Evolutionary conservation across 2,797 vertebrate genomes (phyloP), one percentile per base, ranked within the genome.

Genomic region (Cossypha polioptera): DNA sequence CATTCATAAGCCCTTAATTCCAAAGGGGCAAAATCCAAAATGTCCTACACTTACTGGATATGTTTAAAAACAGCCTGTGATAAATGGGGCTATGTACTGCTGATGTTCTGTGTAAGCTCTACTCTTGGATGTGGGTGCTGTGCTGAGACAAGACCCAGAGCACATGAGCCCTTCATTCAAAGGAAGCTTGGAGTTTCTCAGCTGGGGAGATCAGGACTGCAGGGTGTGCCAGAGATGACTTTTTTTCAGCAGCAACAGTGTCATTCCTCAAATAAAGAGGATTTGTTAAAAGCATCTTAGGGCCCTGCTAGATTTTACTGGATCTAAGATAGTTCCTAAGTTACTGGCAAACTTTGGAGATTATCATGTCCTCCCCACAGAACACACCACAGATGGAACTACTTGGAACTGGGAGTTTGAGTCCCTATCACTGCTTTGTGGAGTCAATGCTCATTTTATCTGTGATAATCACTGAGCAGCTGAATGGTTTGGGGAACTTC

Each of bases 401-500:
- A 51, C 89, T 96, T 96, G 94, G 95, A 96, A 96, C 91, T 94
- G 82, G 79, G 82, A 94, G 79, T 88, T 83, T 95, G 93, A 95
- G 93, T 94, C 88, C 73, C 87, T 90, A 80, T 91, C 82, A 40
- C 79, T 92, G 95, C 87, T 96, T 96, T 96, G 91, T 96, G 95
- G 94, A 96, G 93, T 90, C 93, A 96, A 67, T 92, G 87, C 93
- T 95, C 93, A 95, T 95, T 96, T 96, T 96, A 96, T 94, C 96
- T 96, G 90, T 86, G 90, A 94, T 96, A 95, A 95, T 96, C 95
- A 92, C 93, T 74, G 87, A 96, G 88, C 96, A 96, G 95, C 94
- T 95, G 96, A 96, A 92, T 92, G 88, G 90, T 96, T 96, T 96
- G 95, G 94, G 94, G 94, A 95, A 94, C 94, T 96, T 96, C 93